Conservation (phyloP, 2,888 invertebrate genomes). For the Zootermopsis nevadensis region DNA sequence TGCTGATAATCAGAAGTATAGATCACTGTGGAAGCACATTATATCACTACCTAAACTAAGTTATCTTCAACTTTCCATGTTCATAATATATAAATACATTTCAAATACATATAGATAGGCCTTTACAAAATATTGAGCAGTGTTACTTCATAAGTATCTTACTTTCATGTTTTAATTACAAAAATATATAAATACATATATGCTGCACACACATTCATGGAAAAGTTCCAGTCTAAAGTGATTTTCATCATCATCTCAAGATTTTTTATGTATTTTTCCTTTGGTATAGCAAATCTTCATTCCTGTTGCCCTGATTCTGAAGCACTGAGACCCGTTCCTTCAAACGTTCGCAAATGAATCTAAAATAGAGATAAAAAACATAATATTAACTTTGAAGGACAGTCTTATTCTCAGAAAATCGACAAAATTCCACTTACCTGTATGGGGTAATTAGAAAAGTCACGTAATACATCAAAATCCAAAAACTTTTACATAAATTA, state of each 20-base stretch:
- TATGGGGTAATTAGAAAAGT: no score
- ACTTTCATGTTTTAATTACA: slow-evolving; percentile 13
- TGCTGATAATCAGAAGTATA: no score
- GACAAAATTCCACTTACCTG: no score
- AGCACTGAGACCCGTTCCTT: slow-evolving; percentile 70
- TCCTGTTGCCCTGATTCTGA: slow-evolving; percentile 61
- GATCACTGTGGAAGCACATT: no score
- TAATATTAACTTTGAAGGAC: background rate
- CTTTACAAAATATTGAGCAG: slow-evolving; percentile 34
- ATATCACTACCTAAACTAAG: background rate
- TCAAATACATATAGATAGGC: slow-evolving; percentile 30
- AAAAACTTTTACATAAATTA: no score
- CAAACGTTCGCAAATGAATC: slow-evolving; percentile 81
- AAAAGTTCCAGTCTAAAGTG: background rate
- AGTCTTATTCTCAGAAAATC: background rate
- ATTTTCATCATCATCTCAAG: background rate
- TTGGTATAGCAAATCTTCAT: background rate
- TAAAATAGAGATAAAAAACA: slow-evolving; percentile 57
- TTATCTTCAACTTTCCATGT: background rate
- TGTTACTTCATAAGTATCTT: background rate
- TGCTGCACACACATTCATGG: background rate
- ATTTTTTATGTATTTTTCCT: background rate
- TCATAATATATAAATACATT: background rate
- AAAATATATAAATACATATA: slow-evolving; percentile 10
- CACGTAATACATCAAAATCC: no score